A percentile compares a stretch with the other conserved stretches of the same genome.
phyloP scores from a whole-genome alignment of 2,797 vertebrate species.

The Notolabrus celidotus region DNA sequence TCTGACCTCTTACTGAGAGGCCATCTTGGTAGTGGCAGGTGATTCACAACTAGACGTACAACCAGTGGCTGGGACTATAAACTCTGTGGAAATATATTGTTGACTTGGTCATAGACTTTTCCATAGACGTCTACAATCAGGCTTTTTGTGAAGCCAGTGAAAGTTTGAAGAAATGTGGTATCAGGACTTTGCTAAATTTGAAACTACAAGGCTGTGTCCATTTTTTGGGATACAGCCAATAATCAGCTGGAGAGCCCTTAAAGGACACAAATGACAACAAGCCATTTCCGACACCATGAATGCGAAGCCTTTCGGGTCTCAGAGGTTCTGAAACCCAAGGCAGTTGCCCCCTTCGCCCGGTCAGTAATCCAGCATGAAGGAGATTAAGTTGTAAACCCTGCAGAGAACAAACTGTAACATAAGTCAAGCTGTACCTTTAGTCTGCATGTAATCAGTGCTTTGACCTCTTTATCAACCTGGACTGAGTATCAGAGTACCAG shows the following conservation, averaged over 20 bases:
- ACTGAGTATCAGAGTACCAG: neutral
- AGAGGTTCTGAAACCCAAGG: neutral
- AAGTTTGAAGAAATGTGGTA: no score
- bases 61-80: neutral
- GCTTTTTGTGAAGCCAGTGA: neutral
- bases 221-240: no score
- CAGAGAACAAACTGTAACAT: neutral
- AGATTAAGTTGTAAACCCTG: constrained; percentile 1
- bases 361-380: neutral
- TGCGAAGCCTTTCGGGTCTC: neutral
- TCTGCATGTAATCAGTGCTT: neutral
- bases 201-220: no score
- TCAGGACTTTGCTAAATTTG: no score
- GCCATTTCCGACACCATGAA: neutral
- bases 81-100: neutral
- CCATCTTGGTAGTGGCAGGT: no score
- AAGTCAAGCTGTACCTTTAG: neutral
- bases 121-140: neutral
- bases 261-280: neutral
- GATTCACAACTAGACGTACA: neutral
- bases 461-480: neutral
- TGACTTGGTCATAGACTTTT: neutral
- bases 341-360: neutral
- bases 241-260: no score
- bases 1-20: no score